Evolutionary conservation across 2,888 invertebrate species (phyloP).

Genomic region (Endomychus coccineus): DNA sequence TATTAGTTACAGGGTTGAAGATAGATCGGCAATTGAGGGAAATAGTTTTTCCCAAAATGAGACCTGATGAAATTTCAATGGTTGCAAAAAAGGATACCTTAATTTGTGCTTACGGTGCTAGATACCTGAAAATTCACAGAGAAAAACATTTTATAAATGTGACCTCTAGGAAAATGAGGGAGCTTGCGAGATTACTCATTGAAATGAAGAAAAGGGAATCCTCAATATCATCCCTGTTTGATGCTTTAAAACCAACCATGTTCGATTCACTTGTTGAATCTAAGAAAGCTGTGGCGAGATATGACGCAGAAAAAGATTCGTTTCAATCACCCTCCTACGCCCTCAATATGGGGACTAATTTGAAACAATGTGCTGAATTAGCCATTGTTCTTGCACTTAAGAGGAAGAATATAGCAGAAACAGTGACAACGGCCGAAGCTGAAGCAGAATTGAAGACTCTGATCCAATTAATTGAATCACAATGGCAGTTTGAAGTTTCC

Average conservation of each 20-base stretch:
- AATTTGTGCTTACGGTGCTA: constrained; percentile 16
- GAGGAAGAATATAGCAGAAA: constrained; percentile 10
- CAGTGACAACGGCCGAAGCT: background rate
- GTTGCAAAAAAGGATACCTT: constrained; percentile 14
- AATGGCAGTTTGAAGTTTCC: constrained; percentile 11
- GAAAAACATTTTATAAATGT: constrained; percentile 10
- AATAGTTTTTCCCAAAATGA: constrained; percentile 16
- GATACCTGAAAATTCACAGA: constrained; percentile 15
- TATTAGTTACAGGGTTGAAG: constrained; percentile 2
- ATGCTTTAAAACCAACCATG: constrained; percentile 17
- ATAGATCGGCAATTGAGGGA: constrained; percentile 7
- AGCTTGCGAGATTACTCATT: constrained; percentile 11
- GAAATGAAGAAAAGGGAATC: constrained; percentile 11
- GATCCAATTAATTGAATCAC: constrained; percentile 6
- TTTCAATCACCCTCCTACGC: constrained; percentile 9
- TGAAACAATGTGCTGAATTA: constrained; percentile 14
- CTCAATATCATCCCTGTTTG: constrained; percentile 5
- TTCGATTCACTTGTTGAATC: constrained; percentile 19
- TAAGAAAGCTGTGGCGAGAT: constrained; percentile 16
- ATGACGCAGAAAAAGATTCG: constrained; percentile 8
- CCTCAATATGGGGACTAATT: constrained; percentile 10
- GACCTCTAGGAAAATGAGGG: constrained; percentile 18
- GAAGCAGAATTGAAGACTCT: constrained; percentile 7
- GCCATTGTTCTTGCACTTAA: too few species aligned
- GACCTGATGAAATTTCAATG: constrained; percentile 16